Percentiles rank a stretch among this genome's conserved stretches.
phyloP scores from a whole-genome alignment of 2,113 vertebrate genomes.

The Anhinga anhinga region DNA sequence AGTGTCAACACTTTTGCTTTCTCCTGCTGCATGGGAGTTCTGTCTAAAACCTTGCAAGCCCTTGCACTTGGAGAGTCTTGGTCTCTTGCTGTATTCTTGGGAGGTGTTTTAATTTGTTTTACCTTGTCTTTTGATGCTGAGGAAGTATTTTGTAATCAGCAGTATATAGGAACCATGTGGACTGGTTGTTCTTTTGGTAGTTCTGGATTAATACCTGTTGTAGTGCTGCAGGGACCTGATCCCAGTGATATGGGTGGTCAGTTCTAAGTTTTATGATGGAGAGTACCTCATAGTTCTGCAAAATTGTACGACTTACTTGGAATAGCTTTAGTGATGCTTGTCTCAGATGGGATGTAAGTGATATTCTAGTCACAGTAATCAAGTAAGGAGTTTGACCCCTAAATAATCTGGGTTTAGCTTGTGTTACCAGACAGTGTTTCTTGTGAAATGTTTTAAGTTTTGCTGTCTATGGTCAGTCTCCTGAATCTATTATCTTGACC shows the following conservation, averaged over 20 bases:
- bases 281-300: not conserved
- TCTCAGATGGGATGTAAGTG: not conserved
- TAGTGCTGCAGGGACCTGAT: not conserved
- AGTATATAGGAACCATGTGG: not conserved
- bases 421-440: not conserved
- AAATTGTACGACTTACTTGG: not conserved
- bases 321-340: not conserved
- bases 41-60: not conserved
- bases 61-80: not conserved
- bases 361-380: not conserved
- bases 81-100: not conserved
- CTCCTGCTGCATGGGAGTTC: rapidly evolving
- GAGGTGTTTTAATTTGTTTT: not conserved
- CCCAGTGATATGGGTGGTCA: rapidly evolving
- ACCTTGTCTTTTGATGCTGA: not conserved
- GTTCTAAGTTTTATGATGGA: rapidly evolving
- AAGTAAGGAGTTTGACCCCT: not conserved
- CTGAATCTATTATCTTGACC: not conserved
- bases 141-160: not conserved
- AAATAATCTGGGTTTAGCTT: not conserved
- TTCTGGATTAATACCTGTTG: not conserved
- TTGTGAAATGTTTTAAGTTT: not conserved
- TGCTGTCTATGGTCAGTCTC: not conserved
- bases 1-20: not conserved
- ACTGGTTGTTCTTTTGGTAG: not conserved